phyloP scores from a whole-genome alignment of 2,888 invertebrate genomes.

The Ischnus inquisitorius region DNA sequence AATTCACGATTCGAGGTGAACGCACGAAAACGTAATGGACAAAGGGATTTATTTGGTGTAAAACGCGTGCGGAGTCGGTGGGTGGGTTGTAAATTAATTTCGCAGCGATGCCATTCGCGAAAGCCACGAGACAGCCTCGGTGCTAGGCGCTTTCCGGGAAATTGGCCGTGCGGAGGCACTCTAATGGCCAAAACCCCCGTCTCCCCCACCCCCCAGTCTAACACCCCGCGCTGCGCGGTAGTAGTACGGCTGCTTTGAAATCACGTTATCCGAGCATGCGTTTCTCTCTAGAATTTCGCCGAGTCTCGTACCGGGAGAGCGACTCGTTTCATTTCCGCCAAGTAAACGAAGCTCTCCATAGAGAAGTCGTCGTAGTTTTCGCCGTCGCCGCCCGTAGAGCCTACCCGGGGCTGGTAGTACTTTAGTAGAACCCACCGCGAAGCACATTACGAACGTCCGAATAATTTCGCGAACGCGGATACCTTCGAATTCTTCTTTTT shows the following conservation, averaged over 20 bases:
- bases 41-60: neutral
- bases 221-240: neutral
- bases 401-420: conserved; percentile 16
- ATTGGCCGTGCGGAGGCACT: conserved; percentile 29
- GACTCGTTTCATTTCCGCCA: conserved; percentile 68
- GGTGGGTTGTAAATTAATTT: conserved; percentile 1
- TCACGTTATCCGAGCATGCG: conserved; percentile 25
- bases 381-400: conserved; percentile 32
- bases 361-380: conserved; percentile 18
- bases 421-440: neutral
- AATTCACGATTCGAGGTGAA: too few species aligned
- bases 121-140: neutral
- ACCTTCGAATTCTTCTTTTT: too few species aligned
- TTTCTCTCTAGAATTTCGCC: conserved; percentile 53
- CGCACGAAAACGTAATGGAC: neutral
- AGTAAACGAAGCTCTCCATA: conserved; percentile 59
- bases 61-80: neutral
- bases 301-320: conserved; percentile 43
- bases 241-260: conserved; percentile 25
- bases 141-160: conserved; percentile 25
- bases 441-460: neutral
- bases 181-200: conserved; percentile 1
- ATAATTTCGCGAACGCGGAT: neutral
- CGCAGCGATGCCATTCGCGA: conserved; percentile 10
- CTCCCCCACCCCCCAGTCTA: neutral